phyloP scores from a whole-genome alignment of 2,797 vertebrate genomes.

The Diceros bicornis region DNA sequence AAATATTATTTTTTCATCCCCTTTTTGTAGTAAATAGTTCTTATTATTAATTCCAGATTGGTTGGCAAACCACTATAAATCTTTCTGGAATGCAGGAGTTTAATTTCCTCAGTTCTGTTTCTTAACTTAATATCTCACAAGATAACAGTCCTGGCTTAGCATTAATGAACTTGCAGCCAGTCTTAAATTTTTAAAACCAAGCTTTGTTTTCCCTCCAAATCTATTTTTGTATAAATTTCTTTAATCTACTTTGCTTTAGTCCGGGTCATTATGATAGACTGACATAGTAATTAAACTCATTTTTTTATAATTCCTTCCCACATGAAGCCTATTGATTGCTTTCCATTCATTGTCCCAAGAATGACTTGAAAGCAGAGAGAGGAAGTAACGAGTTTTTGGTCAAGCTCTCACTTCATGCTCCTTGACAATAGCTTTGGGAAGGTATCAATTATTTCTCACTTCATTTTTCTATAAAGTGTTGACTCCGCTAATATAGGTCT shows the following conservation, averaged over 20 bases:
- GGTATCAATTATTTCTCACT: not conserved
- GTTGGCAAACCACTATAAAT: not conserved
- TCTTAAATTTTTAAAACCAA: not conserved
- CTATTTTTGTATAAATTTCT: not conserved
- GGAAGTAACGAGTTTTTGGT: not conserved
- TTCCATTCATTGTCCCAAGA: not conserved
- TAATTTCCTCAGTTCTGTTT: not conserved
- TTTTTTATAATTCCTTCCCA: not conserved
- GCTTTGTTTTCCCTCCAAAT: not conserved
- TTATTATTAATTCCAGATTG: not conserved
- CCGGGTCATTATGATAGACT: not conserved
- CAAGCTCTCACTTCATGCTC: not conserved
- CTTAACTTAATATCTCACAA: not conserved
- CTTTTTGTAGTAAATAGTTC: not conserved
- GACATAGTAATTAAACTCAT: not conserved
- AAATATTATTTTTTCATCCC: not conserved
- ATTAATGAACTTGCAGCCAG: not conserved
- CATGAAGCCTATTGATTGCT: not conserved
- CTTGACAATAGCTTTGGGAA: not conserved
- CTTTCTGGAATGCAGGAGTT: not conserved
- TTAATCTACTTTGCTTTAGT: not conserved
- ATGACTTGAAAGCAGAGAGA: not conserved
- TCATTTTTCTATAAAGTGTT: not conserved
- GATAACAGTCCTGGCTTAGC: not conserved
- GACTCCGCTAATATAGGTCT: not conserved